phyloP scores from a whole-genome alignment of 2,888 invertebrate genomes.

The Tipula lateralis region DNA sequence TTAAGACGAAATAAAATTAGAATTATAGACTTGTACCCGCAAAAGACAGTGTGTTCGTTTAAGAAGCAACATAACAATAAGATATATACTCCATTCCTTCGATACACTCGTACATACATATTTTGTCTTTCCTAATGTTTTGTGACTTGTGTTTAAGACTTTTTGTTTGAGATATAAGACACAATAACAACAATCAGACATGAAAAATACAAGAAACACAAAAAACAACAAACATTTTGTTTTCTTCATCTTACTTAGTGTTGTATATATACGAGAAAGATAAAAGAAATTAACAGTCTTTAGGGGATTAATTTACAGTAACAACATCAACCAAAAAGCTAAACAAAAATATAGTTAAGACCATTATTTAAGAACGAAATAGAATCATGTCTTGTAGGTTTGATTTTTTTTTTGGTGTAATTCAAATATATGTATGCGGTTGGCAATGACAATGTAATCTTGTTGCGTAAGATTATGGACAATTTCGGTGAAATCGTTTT shows the following conservation, averaged over 20 bases:
- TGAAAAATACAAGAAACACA: background rate
- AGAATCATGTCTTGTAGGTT: background rate
- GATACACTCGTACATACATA: background rate
- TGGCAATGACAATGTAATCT: background rate
- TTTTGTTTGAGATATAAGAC: background rate
- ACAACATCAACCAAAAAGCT: background rate
- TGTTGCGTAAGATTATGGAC: background rate
- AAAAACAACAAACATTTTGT: background rate
- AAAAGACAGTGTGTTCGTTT: background rate
- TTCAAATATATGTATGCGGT: background rate
- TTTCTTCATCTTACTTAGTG: slow-evolving; percentile 11
- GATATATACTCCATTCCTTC: background rate
- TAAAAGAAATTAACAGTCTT: slow-evolving; percentile 19
- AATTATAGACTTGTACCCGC: background rate
- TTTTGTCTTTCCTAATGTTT: background rate
- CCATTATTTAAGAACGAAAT: background rate
- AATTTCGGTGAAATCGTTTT: background rate
- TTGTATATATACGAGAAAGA: background rate
- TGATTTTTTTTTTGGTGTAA: background rate
- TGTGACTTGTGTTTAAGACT: background rate
- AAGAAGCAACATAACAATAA: background rate
- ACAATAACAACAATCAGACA: background rate
- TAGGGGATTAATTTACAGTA: background rate
- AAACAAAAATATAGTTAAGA: background rate
- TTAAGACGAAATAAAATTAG: background rate